These are phyloP conservation scores for Ageneiosus marmoratus DNA, from an alignment of 2,113 vertebrate genomes.

Conservation along the genomic window DNA sequence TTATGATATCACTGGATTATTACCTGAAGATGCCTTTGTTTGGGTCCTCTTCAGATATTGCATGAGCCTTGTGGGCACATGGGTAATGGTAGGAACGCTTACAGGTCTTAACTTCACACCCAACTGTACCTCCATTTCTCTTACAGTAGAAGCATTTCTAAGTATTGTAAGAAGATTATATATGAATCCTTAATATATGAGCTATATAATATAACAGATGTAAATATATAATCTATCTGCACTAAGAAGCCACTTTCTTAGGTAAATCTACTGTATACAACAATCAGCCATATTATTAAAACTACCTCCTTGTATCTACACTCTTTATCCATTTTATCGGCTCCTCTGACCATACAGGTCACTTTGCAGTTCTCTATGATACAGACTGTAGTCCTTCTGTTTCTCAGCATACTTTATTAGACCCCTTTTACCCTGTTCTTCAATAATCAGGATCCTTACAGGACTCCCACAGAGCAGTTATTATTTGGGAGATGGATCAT, in stretches of 20 bases:
- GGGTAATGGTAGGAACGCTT: constrained; percentile 72
- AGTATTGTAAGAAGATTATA: background rate
- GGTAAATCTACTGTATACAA: background rate
- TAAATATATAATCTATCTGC: background rate
- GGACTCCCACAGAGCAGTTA: no score
- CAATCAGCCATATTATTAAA: no score
- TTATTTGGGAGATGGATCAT: no score
- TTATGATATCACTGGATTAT: constrained; percentile 27
- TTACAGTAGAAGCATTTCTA: constrained; percentile 59
- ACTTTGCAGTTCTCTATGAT: no score
- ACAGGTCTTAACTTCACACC: constrained; percentile 67
- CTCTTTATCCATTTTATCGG: no score
- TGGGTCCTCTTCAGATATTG: constrained; percentile 20
- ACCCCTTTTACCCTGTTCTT: no score
- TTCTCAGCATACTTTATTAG: no score
- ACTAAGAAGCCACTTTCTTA: background rate
- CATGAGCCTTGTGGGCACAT: constrained; percentile 59
- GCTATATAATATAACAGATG: background rate
- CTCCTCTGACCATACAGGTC: no score
- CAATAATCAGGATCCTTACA: no score
- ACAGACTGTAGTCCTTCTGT: no score
- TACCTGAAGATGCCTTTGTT: constrained; percentile 51
- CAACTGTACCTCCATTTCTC: constrained; percentile 66
- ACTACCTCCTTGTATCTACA: no score
- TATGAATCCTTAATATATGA: background rate